phyloP scores from a whole-genome alignment of 1,140 invertebrate genomes.

The Conus ventricosus region DNA sequence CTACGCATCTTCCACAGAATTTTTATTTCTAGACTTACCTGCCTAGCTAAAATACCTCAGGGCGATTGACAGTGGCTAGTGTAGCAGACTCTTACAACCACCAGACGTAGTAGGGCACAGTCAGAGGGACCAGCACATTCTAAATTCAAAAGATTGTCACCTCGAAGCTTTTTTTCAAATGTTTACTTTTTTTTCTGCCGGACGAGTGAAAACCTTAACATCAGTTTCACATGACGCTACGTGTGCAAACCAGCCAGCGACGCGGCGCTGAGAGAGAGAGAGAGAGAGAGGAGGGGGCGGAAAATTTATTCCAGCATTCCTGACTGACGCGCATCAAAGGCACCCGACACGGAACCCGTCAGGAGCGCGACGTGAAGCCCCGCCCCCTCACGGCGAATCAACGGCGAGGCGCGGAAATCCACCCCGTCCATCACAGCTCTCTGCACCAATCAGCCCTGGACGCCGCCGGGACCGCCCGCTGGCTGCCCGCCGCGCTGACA shows the following conservation, averaged over 20 bases:
- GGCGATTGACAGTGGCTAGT: too few species aligned
- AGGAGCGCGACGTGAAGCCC: constrained; percentile 17
- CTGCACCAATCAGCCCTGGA: neutral
- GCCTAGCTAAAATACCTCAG: too few species aligned
- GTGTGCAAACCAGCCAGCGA: neutral
- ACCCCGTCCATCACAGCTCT: neutral
- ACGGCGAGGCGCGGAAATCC: constrained; percentile 10
- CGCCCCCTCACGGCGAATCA: constrained; percentile 18
- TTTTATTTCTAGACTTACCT: too few species aligned
- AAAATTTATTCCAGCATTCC: constrained; percentile 7
- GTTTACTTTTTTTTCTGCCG: too few species aligned
- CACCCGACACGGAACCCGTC: constrained; percentile 23
- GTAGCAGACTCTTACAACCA: too few species aligned
- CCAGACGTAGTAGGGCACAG: too few species aligned
- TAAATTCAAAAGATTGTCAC: too few species aligned
- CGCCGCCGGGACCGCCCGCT: neutral
- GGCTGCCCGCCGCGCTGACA: neutral
- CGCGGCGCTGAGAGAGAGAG: constrained; percentile 14
- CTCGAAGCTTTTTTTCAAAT: too few species aligned
- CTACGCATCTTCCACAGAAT: too few species aligned
- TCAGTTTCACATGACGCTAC: neutral
- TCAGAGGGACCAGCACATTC: too few species aligned
- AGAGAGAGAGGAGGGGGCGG: neutral
- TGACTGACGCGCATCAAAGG: constrained; percentile 19
- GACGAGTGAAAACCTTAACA: neutral